Evolutionary conservation across 2,888 invertebrate species (phyloP).

Genomic region (Odiellus spinosus): DNA sequence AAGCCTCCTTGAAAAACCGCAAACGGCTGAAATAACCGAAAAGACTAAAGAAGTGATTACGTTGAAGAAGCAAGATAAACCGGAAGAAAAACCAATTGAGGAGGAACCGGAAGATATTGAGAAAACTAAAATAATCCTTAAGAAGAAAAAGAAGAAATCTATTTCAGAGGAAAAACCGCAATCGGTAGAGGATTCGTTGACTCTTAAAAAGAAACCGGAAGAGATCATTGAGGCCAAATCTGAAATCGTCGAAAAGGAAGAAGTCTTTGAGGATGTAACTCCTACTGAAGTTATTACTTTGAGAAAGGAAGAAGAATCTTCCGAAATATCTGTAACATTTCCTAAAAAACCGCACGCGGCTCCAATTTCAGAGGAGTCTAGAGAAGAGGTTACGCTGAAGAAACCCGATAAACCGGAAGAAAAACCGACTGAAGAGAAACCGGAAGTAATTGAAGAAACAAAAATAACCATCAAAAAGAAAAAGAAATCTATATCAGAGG

Average conservation of each 20-base stretch:
- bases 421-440: conserved; percentile 1
- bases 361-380: conserved; percentile 8
- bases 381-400: conserved; percentile 6
- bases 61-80: no score
- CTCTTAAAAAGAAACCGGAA: no score
- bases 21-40: conserved; percentile 7
- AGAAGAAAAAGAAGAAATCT: no score
- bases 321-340: not conserved
- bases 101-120: no score
- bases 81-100: no score
- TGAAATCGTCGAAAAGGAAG: no score
- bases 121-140: no score
- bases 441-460: conserved; percentile 10
- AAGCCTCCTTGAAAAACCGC: not conserved
- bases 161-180: no score
- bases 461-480: conserved; percentile 22
- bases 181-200: no score
- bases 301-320: not conserved
- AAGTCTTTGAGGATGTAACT: no score
- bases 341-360: conserved; percentile 7
- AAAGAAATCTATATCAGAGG: conserved; percentile 9
- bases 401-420: conserved; percentile 15
- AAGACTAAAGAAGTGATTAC: conserved; percentile 16
- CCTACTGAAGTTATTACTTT: no score
- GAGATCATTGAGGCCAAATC: no score